Conservation (phyloP, 2,888 invertebrate genomes). For the Carpatolechia fugitivella region DNA sequence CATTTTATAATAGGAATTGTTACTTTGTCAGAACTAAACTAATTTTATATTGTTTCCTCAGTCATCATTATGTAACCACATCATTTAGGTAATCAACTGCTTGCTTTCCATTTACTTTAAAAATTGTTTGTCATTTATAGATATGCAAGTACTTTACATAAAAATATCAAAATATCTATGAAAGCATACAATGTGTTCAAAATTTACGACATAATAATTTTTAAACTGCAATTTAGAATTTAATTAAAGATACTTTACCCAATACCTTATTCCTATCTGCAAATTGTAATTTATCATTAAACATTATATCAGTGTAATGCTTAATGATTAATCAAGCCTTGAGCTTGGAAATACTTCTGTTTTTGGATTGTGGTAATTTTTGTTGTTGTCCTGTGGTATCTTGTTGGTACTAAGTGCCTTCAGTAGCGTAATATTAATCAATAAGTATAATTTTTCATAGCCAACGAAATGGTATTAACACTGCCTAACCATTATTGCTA, state of each 20-base stretch:
- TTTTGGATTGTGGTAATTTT: not conserved
- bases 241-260: not conserved
- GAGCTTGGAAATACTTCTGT: too few species aligned
- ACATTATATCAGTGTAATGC: too few species aligned
- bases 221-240: not conserved
- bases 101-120: not conserved
- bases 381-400: too few species aligned
- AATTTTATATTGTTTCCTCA: not conserved
- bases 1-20: not conserved
- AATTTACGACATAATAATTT: not conserved
- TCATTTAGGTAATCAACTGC: not conserved
- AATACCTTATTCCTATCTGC: too few species aligned
- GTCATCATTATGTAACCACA: not conserved
- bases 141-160: too few species aligned
- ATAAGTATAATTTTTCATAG: not conserved
- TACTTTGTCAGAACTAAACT: not conserved
- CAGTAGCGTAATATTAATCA: too few species aligned
- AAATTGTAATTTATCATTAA: too few species aligned
- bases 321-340: too few species aligned
- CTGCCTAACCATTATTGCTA: not conserved
- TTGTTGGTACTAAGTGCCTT: too few species aligned
- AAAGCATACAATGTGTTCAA: constrained; percentile 5
- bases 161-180: not conserved
- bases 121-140: not conserved
- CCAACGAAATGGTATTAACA: not conserved